Conservation (phyloP, 2,113 vertebrate genomes). For the Chionomys nivalis region DNA sequence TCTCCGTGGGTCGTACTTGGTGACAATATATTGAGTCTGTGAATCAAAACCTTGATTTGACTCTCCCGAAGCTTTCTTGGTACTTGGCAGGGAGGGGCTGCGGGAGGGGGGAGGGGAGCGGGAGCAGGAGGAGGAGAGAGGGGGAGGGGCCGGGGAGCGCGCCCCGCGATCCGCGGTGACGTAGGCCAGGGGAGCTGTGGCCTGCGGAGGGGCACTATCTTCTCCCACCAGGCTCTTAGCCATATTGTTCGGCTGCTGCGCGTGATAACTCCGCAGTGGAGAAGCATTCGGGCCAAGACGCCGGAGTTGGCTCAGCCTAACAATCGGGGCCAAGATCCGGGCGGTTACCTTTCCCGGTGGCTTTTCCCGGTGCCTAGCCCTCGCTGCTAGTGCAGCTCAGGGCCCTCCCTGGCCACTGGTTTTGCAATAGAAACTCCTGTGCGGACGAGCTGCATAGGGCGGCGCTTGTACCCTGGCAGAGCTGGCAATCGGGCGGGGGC, state of each 20-base stretch:
- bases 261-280: conserved; percentile 54
- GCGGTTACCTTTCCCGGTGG: conserved; percentile 60
- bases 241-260: conserved; percentile 16
- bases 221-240: conserved; percentile 53
- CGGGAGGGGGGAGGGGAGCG: neutral
- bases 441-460: neutral
- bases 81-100: neutral
- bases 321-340: conserved; percentile 28
- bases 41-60: conserved; percentile 63
- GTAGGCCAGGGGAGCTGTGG: conserved; percentile 65
- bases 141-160: neutral
- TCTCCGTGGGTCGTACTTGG: neutral
- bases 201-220: conserved; percentile 56
- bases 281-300: conserved; percentile 19
- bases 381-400: neutral
- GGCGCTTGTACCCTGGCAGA: conserved; percentile 35
- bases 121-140: neutral
- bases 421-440: conserved; percentile 60
- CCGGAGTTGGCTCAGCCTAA: neutral
- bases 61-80: conserved; percentile 40
- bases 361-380: neutral
- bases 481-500: conserved; percentile 31
- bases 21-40: neutral
- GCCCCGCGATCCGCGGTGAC: conserved; percentile 54
- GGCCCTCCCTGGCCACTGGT: conserved; percentile 55